A percentile compares a stretch with the other conserved stretches of the same genome.
These are phyloP conservation scores for Drosophila lini DNA, from an alignment of 1,140 invertebrate genomes.

Conservation along the genomic window DNA sequence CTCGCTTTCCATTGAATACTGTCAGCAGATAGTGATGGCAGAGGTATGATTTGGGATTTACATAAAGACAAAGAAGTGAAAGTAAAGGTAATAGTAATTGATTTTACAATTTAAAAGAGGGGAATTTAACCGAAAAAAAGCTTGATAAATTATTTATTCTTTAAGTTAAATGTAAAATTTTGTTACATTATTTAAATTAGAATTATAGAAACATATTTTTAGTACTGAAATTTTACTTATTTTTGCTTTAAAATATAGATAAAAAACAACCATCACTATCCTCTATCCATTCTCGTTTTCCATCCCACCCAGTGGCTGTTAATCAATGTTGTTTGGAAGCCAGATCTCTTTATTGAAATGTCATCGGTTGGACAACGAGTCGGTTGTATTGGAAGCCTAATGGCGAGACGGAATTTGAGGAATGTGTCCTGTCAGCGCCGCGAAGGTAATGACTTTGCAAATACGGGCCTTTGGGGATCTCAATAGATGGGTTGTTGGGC, in stretches of 20 bases:
- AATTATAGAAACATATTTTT: too few relatives aligned
- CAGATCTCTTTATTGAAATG: slow-evolving; percentile 43
- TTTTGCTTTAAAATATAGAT: background rate
- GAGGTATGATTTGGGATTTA: background rate
- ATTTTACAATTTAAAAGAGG: background rate
- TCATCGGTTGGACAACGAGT: slow-evolving; percentile 21
- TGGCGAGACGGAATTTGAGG: slow-evolving; percentile 16
- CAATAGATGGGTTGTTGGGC: slow-evolving; percentile 1
- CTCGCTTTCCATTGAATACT: slow-evolving; percentile 6
- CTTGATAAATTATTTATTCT: background rate
- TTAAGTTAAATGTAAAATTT: too few relatives aligned
- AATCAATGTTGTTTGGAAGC: slow-evolving; percentile 48
- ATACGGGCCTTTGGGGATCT: slow-evolving; percentile 23
- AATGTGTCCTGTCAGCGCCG: slow-evolving; percentile 37
- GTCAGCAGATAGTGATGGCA: background rate
- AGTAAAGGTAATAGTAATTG: background rate
- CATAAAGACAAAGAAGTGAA: too few relatives aligned
- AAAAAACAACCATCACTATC: background rate
- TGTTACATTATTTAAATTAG: too few relatives aligned
- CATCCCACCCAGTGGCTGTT: slow-evolving; percentile 7
- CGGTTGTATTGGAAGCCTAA: slow-evolving; percentile 22
- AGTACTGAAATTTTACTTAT: background rate
- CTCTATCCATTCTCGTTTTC: background rate
- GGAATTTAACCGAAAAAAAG: background rate
- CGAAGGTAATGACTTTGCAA: slow-evolving; percentile 43